Percentiles rank a stretch among this genome's conserved stretches.
Conservation (phyloP, 23 tunicate species). For the Diplosoma virens region DNA sequence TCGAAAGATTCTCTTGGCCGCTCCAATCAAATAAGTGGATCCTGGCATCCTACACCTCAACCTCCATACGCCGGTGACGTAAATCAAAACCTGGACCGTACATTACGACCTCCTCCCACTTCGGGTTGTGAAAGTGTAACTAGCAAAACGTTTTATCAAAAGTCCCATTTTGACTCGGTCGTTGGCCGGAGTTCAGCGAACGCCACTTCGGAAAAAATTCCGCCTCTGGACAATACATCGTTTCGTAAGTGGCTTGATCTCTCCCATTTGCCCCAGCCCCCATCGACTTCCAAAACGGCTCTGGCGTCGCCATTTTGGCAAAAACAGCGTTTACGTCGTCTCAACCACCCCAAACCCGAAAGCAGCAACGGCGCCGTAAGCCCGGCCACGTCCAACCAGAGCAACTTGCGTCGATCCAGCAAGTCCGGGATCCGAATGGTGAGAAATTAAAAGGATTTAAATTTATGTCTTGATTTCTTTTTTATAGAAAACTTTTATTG, state of each 20-base stretch:
- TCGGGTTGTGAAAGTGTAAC: neutral
- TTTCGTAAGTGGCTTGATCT: conserved; percentile 10
- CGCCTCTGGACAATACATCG: neutral
- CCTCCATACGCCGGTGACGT: conserved; percentile 1
- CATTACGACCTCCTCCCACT: conserved; percentile 2
- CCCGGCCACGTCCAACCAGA: neutral
- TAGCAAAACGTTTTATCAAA: conserved; percentile 12
- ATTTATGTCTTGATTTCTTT: too few relatives aligned
- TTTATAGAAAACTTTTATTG: too few relatives aligned
- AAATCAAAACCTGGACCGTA: neutral
- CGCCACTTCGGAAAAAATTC: neutral
- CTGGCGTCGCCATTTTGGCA: conserved; percentile 35
- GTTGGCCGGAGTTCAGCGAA: neutral
- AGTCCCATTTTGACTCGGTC: neutral
- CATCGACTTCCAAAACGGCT: neutral
- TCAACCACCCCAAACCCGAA: neutral
- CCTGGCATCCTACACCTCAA: conserved; percentile 2
- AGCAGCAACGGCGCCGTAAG: neutral
- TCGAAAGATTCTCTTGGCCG: conserved; percentile 9
- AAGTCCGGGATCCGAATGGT: conserved; percentile 46
- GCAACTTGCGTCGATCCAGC: neutral
- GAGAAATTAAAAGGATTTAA: neutral
- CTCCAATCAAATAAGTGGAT: neutral
- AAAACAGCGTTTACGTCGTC: conserved; percentile 31
- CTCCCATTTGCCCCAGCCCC: conserved; percentile 22